phyloP scores from a whole-genome alignment of 2,797 vertebrate species.

The Melanotaenia parkinsoni region DNA sequence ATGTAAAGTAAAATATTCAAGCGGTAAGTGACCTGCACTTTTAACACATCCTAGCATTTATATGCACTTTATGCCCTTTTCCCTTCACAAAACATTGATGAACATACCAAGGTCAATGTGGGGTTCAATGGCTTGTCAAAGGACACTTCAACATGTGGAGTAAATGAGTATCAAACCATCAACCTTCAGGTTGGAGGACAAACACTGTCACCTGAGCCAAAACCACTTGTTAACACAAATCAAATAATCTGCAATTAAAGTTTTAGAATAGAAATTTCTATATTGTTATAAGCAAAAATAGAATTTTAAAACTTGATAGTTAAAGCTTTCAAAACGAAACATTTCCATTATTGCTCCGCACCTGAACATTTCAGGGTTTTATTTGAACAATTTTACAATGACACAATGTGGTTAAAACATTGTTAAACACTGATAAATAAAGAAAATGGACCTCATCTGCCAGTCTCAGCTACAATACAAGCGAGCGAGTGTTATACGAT shows the following conservation, averaged over 20 bases:
- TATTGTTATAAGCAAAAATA: neutral
- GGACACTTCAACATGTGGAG: too few relatives aligned
- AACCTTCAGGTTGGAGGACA: too few relatives aligned
- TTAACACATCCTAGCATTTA: too few relatives aligned
- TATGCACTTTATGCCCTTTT: neutral
- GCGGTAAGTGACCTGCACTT: too few relatives aligned
- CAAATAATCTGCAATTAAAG: neutral
- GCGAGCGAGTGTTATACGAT: neutral
- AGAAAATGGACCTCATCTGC: neutral
- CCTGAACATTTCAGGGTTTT: neutral
- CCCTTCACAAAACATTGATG: neutral
- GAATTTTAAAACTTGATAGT: neutral
- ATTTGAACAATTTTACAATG: neutral
- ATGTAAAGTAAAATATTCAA: neutral
- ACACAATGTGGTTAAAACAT: neutral
- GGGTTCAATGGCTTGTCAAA: too few relatives aligned
- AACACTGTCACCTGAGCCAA: too few relatives aligned
- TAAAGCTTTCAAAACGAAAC: neutral
- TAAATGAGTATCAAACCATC: too few relatives aligned
- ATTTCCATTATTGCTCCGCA: neutral
- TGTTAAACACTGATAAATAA: neutral
- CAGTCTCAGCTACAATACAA: neutral
- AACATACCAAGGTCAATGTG: neutral
- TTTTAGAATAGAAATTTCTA: neutral
- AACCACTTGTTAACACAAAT: neutral